Evolutionary conservation across 1,140 invertebrate genomes (phyloP), one percentile per base, ranked within the genome.

Genomic region (Hylaeus anthracinus): DNA sequence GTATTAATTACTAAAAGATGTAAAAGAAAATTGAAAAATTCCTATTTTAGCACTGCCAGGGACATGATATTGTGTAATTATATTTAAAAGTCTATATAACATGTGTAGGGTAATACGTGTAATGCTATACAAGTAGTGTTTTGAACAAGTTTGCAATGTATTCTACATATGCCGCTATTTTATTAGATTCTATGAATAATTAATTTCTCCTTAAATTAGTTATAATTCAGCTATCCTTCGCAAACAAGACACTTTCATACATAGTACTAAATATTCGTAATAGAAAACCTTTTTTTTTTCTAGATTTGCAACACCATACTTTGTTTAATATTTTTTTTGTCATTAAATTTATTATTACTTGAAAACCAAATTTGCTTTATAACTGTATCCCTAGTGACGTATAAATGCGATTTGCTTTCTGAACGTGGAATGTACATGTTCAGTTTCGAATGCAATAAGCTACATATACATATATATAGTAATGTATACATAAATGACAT

Each of bases 381-480:
- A 66, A 60, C 39, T 48, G 72, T 45, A 58, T 71, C 64, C 39
- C 70, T 58, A 73, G 2, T 12, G 39, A 67, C 60, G 55, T 58
- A 78, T 88, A 89, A 90, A 89, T 89, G 83, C 83, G 79, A 84
- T 74, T 70, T 83, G 55, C 39, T 83, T 72, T 66, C 71, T 86
- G 75, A 84, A 75, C 51, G 63, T 90, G 89, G 89, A 90, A 91
- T 90, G 89, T 89, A 89, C 83, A 83, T 82, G 66, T 81, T 74
- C 81, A 76, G 60, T 69, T 89, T 84, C 56, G 55, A 79, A 77
- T 77, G 81, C 69, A 79, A 72, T 74, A 81, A 65, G 61, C 56
- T 74, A 65, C 86, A 58, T 76, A 63, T 56, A 43, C 86, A 58
- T 76, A 63, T 56, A 43, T 66, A 56, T 45, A 71, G 74, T 86